Percentiles rank a stretch among this genome's conserved stretches.
Conservation (phyloP, 2,888 invertebrate genomes). For the Harpalus rubripes region DNA sequence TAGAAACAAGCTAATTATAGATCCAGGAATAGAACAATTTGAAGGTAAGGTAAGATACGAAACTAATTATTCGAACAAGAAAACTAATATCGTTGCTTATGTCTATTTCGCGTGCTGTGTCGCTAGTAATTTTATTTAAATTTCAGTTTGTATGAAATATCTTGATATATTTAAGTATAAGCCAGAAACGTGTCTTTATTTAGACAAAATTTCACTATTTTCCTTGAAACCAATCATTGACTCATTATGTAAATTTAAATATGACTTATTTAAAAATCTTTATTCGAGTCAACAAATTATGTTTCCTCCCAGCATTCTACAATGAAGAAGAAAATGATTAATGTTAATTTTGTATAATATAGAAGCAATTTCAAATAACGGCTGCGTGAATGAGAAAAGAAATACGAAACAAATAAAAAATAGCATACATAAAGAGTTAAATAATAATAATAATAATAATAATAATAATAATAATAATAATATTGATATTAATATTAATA, state of each 20-base stretch:
- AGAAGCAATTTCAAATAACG: too few relatives aligned
- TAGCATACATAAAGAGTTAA: too few relatives aligned
- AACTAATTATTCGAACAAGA: slow-evolving; percentile 54
- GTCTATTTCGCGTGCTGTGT: slow-evolving; percentile 53
- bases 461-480: too few relatives aligned
- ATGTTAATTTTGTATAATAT: too few relatives aligned
- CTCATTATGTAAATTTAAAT: neutral
- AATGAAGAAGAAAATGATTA: too few relatives aligned
- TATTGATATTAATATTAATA: too few relatives aligned
- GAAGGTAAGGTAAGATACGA: slow-evolving; percentile 37
- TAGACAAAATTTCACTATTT: neutral
- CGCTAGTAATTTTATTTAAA: slow-evolving; percentile 52
- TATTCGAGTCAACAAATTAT: neutral
- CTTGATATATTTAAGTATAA: slow-evolving; percentile 49
- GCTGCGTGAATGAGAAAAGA: too few relatives aligned
- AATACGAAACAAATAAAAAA: too few relatives aligned
- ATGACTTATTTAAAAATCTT: neutral
- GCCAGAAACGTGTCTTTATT: neutral
- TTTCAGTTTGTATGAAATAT: slow-evolving; percentile 47
- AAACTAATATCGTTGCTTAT: slow-evolving; percentile 53
- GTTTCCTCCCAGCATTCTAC: too few relatives aligned
- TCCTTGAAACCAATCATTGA: neutral
- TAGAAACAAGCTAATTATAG: slow-evolving; percentile 11
- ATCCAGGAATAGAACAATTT: slow-evolving; percentile 24
- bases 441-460: too few relatives aligned